phyloP scores from a whole-genome alignment of 1,140 invertebrate species.

The Pectinophora gossypiella region DNA sequence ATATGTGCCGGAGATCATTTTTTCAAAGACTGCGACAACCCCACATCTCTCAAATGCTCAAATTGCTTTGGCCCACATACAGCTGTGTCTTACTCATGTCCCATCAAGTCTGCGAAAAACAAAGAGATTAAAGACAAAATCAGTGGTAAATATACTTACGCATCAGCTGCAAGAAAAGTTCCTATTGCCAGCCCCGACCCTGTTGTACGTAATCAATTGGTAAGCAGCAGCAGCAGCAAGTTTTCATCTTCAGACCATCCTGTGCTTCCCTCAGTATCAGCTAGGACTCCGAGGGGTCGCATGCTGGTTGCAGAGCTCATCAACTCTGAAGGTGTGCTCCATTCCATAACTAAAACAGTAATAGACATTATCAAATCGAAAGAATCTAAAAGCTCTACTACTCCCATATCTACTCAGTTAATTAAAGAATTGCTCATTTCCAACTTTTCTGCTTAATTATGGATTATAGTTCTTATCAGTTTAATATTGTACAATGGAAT shows the following conservation, averaged over 20 bases:
- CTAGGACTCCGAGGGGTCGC: not conserved
- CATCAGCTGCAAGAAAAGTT: not conserved
- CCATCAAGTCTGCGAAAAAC: not conserved
- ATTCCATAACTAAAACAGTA: not conserved
- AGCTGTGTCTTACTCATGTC: not conserved
- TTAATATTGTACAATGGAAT: constrained; percentile 4
- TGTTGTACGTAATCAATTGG: too few species aligned
- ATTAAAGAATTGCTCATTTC: not conserved
- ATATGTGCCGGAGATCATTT: constrained; percentile 1
- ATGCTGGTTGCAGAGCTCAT: not conserved
- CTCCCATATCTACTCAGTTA: not conserved
- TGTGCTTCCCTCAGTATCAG: not conserved
- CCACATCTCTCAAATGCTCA: not conserved
- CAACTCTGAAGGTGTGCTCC: not conserved
- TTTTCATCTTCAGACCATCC: not conserved
- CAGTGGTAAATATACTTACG: not conserved
- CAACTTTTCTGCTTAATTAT: constrained; percentile 1
- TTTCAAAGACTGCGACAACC: not conserved
- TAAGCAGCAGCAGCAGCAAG: too few species aligned
- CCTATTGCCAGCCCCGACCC: too few species aligned
- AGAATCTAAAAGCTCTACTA: not conserved
- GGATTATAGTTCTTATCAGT: not conserved
- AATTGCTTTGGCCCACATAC: not conserved
- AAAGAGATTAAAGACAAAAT: not conserved
- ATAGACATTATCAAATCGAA: not conserved